A percentile compares a stretch with the other conserved stretches of the same genome.
These are phyloP conservation scores for Eucriotettix oculatus DNA, from an alignment of 2,888 invertebrate genomes.

Conservation along the genomic window DNA sequence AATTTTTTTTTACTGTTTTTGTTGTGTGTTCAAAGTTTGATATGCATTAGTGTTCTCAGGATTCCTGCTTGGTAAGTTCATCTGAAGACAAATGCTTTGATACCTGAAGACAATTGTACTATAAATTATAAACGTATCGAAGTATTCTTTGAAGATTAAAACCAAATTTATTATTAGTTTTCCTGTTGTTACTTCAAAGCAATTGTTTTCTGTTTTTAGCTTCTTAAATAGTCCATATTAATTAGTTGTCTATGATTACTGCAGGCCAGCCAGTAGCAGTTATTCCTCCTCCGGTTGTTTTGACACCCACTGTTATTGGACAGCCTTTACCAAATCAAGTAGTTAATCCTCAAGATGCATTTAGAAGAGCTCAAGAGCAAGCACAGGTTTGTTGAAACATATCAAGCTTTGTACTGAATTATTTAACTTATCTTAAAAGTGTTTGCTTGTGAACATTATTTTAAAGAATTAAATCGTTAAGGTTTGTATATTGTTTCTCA, in stretches of 20 bases:
- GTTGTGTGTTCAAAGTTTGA: no score
- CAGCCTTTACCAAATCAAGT: slow-evolving; percentile 10
- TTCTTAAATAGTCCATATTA: no score
- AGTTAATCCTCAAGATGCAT: slow-evolving; percentile 32
- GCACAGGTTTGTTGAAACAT: slow-evolving; percentile 23
- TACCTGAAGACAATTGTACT: no score
- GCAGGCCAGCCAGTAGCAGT: slow-evolving; percentile 24
- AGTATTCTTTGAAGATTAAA: no score
- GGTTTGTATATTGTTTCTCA: no score
- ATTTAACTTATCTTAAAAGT: not conserved
- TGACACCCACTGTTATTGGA: slow-evolving; percentile 26
- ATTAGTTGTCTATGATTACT: not conserved
- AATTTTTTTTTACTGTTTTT: not conserved
- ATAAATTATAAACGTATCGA: no score
- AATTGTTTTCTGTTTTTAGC: no score
- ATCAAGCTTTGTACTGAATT: not conserved
- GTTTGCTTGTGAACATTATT: not conserved
- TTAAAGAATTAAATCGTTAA: not conserved
- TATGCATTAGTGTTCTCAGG: no score
- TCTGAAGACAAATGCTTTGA: no score
- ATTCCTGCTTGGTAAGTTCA: no score
- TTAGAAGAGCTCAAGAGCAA: slow-evolving; percentile 45
- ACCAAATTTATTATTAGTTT: no score
- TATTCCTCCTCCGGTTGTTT: slow-evolving; percentile 24
- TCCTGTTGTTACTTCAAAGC: no score